Evolutionary conservation across 2,113 vertebrate species (phyloP).

Genomic region (Lates calcarifer): DNA sequence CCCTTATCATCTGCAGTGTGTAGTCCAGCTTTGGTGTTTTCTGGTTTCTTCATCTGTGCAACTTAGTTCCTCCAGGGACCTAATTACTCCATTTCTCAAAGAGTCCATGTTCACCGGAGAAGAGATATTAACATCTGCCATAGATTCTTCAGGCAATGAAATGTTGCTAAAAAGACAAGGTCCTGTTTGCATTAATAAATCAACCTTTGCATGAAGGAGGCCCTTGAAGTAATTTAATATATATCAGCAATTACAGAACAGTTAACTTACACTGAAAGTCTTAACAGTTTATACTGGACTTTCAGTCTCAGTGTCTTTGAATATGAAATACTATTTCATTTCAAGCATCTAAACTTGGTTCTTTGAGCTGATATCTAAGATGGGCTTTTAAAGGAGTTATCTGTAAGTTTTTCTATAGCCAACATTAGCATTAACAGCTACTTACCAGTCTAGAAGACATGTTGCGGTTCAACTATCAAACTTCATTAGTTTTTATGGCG

Average conservation of each 20-base stretch:
- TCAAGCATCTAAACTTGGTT: no score
- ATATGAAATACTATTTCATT: not conserved
- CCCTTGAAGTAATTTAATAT: not conserved
- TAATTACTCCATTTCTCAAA: not conserved
- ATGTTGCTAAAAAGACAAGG: not conserved
- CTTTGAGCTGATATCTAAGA: not conserved
- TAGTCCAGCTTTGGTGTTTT: not conserved
- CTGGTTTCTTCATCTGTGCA: not conserved
- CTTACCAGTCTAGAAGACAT: no score
- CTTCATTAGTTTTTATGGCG: no score
- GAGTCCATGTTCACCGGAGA: not conserved
- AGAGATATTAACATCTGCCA: not conserved
- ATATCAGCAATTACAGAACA: not conserved
- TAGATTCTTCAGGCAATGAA: not conserved
- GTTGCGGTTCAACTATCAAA: no score
- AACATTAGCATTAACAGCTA: no score
- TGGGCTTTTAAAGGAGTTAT: no score
- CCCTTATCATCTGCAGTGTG: slow-evolving; percentile 4
- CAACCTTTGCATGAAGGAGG: not conserved
- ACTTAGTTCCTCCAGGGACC: not conserved
- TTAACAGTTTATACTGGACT: no score
- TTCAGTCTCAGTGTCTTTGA: not conserved
- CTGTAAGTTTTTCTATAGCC: no score
- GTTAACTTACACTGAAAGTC: not conserved
- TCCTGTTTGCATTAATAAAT: not conserved